phyloP scores from a whole-genome alignment of 1,140 invertebrate genomes.

The Bicyclus anynana region DNA sequence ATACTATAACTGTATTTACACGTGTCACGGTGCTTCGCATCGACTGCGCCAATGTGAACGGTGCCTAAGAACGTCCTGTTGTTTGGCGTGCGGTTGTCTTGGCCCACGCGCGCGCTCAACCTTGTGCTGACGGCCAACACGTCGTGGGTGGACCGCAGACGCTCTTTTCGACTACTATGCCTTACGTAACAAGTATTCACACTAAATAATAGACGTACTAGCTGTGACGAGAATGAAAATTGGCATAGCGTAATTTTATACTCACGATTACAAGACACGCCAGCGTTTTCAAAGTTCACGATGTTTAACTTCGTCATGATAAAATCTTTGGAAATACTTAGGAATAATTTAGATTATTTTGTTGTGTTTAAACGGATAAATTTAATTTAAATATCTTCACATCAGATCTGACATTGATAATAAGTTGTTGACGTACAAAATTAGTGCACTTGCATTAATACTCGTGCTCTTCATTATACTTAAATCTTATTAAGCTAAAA shows the following conservation, averaged over 20 bases:
- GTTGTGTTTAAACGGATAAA: background rate
- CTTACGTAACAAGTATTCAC: slow-evolving; percentile 55
- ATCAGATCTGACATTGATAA: no score
- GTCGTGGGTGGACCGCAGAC: slow-evolving; percentile 48
- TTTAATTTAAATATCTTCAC: no score
- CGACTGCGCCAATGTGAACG: no score
- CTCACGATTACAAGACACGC: background rate
- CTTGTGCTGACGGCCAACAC: slow-evolving; percentile 59
- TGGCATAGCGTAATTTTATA: background rate
- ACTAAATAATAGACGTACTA: slow-evolving; percentile 11
- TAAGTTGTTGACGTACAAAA: no score
- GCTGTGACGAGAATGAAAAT: background rate
- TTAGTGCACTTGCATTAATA: no score
- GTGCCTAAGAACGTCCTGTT: background rate
- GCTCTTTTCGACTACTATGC: slow-evolving; percentile 40
- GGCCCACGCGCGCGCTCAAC: slow-evolving; percentile 55
- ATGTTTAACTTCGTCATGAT: background rate
- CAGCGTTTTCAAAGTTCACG: background rate
- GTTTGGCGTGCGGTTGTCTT: slow-evolving; percentile 39
- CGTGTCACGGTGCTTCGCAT: no score
- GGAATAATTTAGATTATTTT: background rate
- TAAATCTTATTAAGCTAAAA: no score
- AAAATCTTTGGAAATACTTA: background rate
- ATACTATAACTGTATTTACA: no score
- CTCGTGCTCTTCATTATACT: no score